Percentiles rank a stretch among this genome's conserved stretches.
Evolutionary conservation across 1,140 invertebrate genomes (phyloP).

Genomic region (Radopholus similis): DNA sequence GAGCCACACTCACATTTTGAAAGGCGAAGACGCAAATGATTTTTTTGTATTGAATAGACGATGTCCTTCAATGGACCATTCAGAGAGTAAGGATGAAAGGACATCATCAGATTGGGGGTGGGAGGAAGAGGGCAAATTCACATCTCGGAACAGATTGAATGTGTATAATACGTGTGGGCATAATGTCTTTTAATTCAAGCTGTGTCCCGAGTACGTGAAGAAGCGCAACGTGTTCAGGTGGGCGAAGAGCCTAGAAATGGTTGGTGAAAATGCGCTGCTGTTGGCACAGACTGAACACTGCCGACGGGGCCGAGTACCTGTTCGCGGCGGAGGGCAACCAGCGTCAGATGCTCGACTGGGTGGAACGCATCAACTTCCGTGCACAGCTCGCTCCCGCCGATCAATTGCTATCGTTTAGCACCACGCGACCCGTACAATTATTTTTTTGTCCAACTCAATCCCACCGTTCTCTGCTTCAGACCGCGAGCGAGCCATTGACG

Average conservation of each 20-base stretch:
- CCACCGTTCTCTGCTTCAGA: neutral
- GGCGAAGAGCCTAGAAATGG: neutral
- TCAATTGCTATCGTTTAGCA: slow-evolving; percentile 16
- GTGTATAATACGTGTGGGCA: no score
- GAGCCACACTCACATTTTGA: no score
- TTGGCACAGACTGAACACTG: slow-evolving; percentile 52
- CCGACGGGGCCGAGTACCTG: slow-evolving; percentile 86
- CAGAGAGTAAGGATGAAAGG: no score
- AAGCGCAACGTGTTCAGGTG: slow-evolving; percentile 82
- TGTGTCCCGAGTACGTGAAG: slow-evolving; percentile 80
- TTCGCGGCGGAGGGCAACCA: slow-evolving; percentile 72
- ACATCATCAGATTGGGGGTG: no score
- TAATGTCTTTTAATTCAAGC: no score
- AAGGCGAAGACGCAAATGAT: no score
- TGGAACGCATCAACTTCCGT: slow-evolving; percentile 86
- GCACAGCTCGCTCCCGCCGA: slow-evolving; percentile 78
- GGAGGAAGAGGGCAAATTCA: no score
- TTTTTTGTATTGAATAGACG: no score
- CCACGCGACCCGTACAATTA: neutral
- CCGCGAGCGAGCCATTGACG: slow-evolving; percentile 1
- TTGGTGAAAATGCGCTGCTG: neutral
- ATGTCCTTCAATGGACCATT: no score
- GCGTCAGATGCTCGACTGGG: slow-evolving; percentile 82
- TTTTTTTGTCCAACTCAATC: neutral
- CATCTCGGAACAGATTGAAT: no score